Base-by-base conservation (phyloP, 2,888 invertebrate species). In the Pseudococcus longispinus region DNA sequence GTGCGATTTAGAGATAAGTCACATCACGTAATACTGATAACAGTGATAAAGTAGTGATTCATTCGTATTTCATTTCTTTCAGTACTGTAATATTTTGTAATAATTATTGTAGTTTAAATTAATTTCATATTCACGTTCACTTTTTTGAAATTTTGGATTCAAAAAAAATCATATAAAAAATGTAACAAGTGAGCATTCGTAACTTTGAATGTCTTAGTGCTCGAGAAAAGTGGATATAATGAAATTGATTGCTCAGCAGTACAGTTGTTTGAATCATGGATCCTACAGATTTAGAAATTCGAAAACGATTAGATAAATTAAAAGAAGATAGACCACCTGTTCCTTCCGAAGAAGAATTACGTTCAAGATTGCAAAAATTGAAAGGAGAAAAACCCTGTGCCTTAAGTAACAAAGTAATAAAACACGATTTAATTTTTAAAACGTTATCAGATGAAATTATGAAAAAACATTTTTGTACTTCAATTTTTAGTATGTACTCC, bases 251-350 rank as follows among this genome's bases (percentile, higher is more conserved):
- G 15, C 15, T 13, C 44, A 13, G 6, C 23, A 29, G 15, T 83
- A 42, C 29, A 20, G n/a, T 37, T 8, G n/a, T 82, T 13, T n/a
- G 3, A 51, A 11, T 20, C 0, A 85, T 85, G 85, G 74, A 85
- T 44, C 74, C 85, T 42, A 42, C 11, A 8, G 85, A 85, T 85
- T 26, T 46, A 46, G 85, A 85, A 77, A 70, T 85, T 44, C 42
- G 46, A 18, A 65, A 26, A 85, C 37, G 85, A 13, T 74, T 85
- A 42, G 74, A 85, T 29, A 85, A 85, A 42, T 18, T 85, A 8
- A 85, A 85, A 46, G 74, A 85, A 29, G 37, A 42, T 26, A 37
- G 37, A 20, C 85, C 37, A 23, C 18, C 37, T 37, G 46, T 70
- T 70, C 85, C 85, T 4, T 70, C 85, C 0, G 44, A 70, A 32